Percentiles rank a stretch among this genome's conserved stretches.
Evolutionary conservation across 2,113 vertebrate species (phyloP).

Genomic region (Colossoma macropomum): DNA sequence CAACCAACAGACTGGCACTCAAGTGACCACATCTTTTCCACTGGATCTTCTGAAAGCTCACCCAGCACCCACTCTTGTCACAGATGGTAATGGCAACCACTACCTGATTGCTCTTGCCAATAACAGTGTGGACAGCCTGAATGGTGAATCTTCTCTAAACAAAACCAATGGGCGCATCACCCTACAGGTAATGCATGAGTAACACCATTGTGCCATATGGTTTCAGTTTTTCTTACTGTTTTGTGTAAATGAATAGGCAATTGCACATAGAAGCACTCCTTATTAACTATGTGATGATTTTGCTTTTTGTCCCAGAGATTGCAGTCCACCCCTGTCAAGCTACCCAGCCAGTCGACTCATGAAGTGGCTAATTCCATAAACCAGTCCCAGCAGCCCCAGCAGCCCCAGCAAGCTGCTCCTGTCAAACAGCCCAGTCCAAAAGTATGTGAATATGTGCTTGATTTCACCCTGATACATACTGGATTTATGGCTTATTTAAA

Average conservation of each 20-base stretch:
- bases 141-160: constrained; percentile 66
- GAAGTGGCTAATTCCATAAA: constrained; percentile 61
- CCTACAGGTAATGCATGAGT: constrained; percentile 78
- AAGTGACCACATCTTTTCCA: constrained; percentile 74
- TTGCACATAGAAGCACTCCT: not conserved
- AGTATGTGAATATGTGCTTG: constrained; percentile 64
- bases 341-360: constrained; percentile 70
- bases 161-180: constrained; percentile 77
- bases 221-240: not conserved
- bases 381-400: constrained; percentile 77
- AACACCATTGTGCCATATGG: not conserved
- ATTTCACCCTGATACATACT: not conserved
- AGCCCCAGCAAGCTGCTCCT: constrained; percentile 65
- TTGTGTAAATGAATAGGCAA: not conserved
- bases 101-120: constrained; percentile 91
- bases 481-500: not conserved
- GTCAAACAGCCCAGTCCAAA: constrained; percentile 77
- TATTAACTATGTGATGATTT: not conserved
- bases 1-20: constrained; percentile 72
- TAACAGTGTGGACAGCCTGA: constrained; percentile 74
- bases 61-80: constrained; percentile 83
- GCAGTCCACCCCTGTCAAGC: constrained; percentile 81
- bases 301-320: constrained; percentile 72
- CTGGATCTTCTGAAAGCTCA: constrained; percentile 83
- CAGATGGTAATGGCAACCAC: constrained; percentile 89